Evolutionary conservation across 2,888 invertebrate species (phyloP).

Genomic region (Cephus rjabovi): DNA sequence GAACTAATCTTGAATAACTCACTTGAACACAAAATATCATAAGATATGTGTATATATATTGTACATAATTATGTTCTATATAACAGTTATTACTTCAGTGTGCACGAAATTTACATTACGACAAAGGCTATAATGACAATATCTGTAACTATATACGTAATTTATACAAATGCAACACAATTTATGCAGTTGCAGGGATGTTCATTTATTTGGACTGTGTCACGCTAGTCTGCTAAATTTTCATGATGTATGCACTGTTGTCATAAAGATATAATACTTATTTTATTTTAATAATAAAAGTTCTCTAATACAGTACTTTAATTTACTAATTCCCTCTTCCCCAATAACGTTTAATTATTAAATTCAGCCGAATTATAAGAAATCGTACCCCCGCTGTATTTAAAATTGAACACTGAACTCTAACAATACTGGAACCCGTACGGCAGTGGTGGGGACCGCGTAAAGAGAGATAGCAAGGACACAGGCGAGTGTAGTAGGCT

Average conservation of each 20-base stretch:
- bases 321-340: background rate
- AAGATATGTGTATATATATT: background rate
- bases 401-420: background rate
- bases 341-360: background rate
- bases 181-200: background rate
- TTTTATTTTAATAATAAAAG: background rate
- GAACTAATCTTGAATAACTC: constrained; percentile 39
- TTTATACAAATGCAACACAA: background rate
- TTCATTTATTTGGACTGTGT: background rate
- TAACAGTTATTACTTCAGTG: background rate
- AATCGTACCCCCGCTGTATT: too few species aligned
- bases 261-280: background rate
- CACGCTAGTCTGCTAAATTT: background rate
- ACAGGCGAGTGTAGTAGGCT: too few species aligned
- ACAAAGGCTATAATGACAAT: background rate
- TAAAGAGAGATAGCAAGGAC: too few species aligned
- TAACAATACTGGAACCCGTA: too few species aligned
- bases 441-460: too few species aligned
- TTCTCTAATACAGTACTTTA: background rate
- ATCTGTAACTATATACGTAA: background rate
- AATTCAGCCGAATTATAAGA: background rate
- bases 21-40: background rate
- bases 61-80: background rate
- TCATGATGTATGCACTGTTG: background rate
- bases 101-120: background rate